A percentile compares a stretch with the other conserved stretches of the same genome.
phyloP scores from a whole-genome alignment of 2,113 vertebrate genomes.

The Megalops atlanticus region DNA sequence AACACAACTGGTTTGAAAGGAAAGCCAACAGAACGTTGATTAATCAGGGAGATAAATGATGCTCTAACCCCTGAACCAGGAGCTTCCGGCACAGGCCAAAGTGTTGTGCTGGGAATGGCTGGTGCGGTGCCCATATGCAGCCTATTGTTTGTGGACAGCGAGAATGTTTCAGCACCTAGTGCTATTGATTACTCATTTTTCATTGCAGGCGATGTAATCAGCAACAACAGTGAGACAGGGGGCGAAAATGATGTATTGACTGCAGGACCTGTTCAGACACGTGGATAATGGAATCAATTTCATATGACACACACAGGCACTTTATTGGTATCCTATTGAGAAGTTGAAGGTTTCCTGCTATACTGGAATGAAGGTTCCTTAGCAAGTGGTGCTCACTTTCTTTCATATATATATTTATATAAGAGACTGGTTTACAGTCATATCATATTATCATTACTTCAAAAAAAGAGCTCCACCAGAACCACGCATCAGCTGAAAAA shows the following conservation, averaged over 20 bases:
- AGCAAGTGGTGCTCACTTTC: background rate
- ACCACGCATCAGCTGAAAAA: too few relatives aligned
- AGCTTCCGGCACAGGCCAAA: background rate
- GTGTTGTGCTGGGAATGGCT: background rate
- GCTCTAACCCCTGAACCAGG: background rate
- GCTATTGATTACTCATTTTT: constrained; percentile 77
- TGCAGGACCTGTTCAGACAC: constrained; percentile 65
- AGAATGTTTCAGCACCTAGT: constrained; percentile 43
- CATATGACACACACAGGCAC: constrained; percentile 45
- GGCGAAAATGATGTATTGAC: constrained; percentile 64
- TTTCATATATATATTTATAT: background rate
- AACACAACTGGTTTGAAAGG: constrained; percentile 31
- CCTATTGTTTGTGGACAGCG: constrained; percentile 32
- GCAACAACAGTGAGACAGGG: constrained; percentile 66
- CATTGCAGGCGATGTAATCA: constrained; percentile 71
- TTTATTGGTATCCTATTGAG: constrained; percentile 36
- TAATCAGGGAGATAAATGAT: constrained; percentile 40
- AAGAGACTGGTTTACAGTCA: too few relatives aligned
- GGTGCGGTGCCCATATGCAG: constrained; percentile 29
- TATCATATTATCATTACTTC: too few relatives aligned
- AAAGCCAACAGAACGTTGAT: constrained; percentile 30
- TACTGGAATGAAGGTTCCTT: background rate
- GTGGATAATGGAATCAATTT: constrained; percentile 69
- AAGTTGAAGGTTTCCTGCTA: constrained; percentile 32
- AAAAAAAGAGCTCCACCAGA: too few relatives aligned